Conservation (phyloP, 1,140 invertebrate species). For the Drosophila sturtevanti region DNA sequence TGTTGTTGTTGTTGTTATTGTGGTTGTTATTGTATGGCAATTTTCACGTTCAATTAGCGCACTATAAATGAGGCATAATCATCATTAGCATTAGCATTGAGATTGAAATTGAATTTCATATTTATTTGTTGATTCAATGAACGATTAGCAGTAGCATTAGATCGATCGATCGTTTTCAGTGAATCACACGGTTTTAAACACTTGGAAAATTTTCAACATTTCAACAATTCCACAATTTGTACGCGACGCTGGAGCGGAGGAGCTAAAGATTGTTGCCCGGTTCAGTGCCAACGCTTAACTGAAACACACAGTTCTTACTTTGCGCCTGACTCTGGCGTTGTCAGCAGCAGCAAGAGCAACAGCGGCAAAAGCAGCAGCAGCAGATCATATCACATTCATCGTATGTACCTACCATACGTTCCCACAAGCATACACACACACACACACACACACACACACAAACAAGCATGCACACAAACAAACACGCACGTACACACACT, state of each 20-base stretch:
- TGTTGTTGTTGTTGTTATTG: constrained; percentile 10
- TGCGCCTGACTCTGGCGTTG: constrained; percentile 61
- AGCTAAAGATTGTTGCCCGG: constrained; percentile 82
- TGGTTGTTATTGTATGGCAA: constrained; percentile 37
- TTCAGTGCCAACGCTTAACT: constrained; percentile 81
- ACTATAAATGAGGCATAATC: constrained; percentile 81
- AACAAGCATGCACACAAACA: constrained; percentile 9
- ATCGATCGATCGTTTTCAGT: constrained; percentile 28
- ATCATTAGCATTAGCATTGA: constrained; percentile 65
- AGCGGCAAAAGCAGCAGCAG: constrained; percentile 38
- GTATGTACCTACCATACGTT: not conserved
- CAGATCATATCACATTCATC: constrained; percentile 9
- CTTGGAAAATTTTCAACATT: constrained; percentile 23
- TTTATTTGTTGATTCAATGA: constrained; percentile 51
- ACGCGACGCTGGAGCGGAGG: constrained; percentile 58
- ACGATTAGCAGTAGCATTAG: constrained; percentile 42
- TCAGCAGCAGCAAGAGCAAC: constrained; percentile 43
- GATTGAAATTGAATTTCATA: constrained; percentile 54
- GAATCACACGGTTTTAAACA: constrained; percentile 27
- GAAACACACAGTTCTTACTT: constrained; percentile 78
- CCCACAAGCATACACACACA: not conserved
- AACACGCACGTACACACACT: constrained; percentile 21
- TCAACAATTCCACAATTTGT: constrained; percentile 13
- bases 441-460: constrained; percentile 24
- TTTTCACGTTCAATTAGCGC: constrained; percentile 80